Conservation (phyloP, 2,888 invertebrate genomes). For the Polydrusus pterygomalis region DNA sequence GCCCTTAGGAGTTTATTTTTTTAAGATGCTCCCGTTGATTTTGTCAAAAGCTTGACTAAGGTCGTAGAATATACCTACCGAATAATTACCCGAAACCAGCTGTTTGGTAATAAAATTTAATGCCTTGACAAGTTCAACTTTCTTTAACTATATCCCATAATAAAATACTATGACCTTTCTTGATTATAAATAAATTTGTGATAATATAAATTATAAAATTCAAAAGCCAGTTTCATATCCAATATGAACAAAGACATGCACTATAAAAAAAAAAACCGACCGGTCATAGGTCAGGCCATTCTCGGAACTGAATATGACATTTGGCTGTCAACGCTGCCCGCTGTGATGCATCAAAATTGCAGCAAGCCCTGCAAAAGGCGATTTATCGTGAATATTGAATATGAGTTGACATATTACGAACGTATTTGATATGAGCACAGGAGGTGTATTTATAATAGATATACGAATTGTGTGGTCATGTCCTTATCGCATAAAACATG, state of each 20-base stretch:
- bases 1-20: too few species aligned
- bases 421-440: slow-evolving; percentile 22
- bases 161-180: too few species aligned
- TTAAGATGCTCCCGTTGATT: too few species aligned
- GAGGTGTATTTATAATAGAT: slow-evolving; percentile 25
- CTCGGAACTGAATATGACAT: slow-evolving; percentile 47
- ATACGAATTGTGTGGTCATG: slow-evolving; percentile 24
- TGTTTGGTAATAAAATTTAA: too few species aligned
- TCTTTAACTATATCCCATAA: too few species aligned
- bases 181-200: too few species aligned
- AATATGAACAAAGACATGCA: neutral
- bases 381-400: slow-evolving; percentile 50
- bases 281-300: slow-evolving; percentile 24
- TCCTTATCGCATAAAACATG: slow-evolving; percentile 33
- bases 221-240: neutral
- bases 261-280: slow-evolving; percentile 8
- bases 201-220: too few species aligned
- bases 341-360: slow-evolving; percentile 49
- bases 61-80: too few species aligned
- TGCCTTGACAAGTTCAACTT: too few species aligned
- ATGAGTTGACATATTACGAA: slow-evolving; percentile 49
- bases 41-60: too few species aligned
- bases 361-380: slow-evolving; percentile 41
- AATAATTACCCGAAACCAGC: too few species aligned
- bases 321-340: slow-evolving; percentile 43